A percentile compares a stretch with the other conserved stretches of the same genome.
Conservation (phyloP, 2,797 vertebrate species). For the Myotis planiceps region DNA sequence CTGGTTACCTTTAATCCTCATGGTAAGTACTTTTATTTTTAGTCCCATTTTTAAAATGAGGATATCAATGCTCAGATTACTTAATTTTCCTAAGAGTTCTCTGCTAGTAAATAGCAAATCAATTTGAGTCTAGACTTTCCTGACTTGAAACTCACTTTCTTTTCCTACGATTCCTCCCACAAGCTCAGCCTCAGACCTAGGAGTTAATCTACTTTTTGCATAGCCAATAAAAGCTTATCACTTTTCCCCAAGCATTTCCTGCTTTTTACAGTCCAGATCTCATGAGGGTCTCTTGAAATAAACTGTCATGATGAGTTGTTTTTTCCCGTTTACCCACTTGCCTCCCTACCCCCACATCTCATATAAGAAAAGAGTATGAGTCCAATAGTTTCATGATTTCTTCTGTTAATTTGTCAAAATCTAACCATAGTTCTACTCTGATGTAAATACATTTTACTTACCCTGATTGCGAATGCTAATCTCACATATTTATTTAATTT, state of each 20-base stretch:
- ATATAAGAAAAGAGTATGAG: not conserved
- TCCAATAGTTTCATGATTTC: not conserved
- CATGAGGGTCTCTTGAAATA: constrained; percentile 16
- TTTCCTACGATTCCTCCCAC: not conserved
- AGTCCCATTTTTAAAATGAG: not conserved
- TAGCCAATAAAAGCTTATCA: not conserved
- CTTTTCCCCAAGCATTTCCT: not conserved
- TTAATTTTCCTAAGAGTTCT: constrained; percentile 2
- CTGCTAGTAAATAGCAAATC: not conserved
- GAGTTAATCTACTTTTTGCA: not conserved
- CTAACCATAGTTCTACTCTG: not conserved
- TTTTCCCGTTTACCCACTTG: constrained; percentile 30
- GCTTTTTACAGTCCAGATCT: not conserved
- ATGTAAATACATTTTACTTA: not conserved
- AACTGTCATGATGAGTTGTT: not conserved
- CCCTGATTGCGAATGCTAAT: not conserved
- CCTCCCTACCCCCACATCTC: not conserved
- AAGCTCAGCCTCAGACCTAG: not conserved
- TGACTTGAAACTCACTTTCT: constrained; percentile 22
- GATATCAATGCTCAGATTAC: not conserved
- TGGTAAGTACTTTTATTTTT: not conserved
- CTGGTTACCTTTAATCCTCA: constrained; percentile 14
- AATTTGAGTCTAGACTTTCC: not conserved
- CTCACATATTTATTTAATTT: not conserved
- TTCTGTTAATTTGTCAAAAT: constrained; percentile 14